Percentiles rank a stretch among this genome's conserved stretches.
These are phyloP conservation scores for Smittia aterrima DNA, from an alignment of 2,888 invertebrate species.

Conservation along the genomic window DNA sequence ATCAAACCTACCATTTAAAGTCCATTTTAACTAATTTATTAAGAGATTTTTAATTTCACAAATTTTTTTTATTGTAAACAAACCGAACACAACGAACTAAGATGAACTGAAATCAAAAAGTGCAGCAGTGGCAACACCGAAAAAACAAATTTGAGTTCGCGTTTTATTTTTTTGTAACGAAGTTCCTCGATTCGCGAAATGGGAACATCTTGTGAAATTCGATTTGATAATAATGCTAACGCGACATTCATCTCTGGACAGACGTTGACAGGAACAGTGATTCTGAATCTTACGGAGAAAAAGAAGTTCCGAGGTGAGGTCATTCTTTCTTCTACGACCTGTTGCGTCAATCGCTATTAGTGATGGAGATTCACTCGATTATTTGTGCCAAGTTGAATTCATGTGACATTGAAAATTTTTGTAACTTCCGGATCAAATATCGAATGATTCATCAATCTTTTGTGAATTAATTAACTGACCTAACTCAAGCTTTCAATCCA, in stretches of 20 bases:
- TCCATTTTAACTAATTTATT: slow-evolving; percentile 3
- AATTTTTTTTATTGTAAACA: too few relatives aligned
- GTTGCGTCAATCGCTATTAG: neutral
- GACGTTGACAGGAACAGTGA: slow-evolving; percentile 47
- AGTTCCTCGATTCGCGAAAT: neutral
- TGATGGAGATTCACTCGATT: too few relatives aligned
- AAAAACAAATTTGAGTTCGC: neutral
- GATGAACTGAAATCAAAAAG: neutral
- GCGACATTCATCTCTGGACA: slow-evolving; percentile 50
- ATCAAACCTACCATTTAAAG: slow-evolving; percentile 27
- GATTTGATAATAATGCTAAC: slow-evolving; percentile 48
- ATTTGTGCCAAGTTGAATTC: too few relatives aligned
- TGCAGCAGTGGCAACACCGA: neutral
- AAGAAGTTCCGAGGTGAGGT: slow-evolving; percentile 50
- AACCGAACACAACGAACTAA: too few relatives aligned
- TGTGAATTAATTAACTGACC: neutral
- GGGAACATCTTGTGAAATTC: slow-evolving; percentile 45
- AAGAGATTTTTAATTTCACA: neutral
- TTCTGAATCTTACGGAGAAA: slow-evolving; percentile 48
- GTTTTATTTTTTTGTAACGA: neutral
- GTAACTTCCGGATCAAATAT: neutral
- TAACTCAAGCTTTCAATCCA: neutral
- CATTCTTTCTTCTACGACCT: slow-evolving; percentile 48
- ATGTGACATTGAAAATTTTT: neutral
- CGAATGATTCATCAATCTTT: neutral